Percentiles rank a stretch among this genome's conserved stretches.
Evolutionary conservation across 2,888 invertebrate genomes (phyloP).

Genomic region (Harpalus rubripes): DNA sequence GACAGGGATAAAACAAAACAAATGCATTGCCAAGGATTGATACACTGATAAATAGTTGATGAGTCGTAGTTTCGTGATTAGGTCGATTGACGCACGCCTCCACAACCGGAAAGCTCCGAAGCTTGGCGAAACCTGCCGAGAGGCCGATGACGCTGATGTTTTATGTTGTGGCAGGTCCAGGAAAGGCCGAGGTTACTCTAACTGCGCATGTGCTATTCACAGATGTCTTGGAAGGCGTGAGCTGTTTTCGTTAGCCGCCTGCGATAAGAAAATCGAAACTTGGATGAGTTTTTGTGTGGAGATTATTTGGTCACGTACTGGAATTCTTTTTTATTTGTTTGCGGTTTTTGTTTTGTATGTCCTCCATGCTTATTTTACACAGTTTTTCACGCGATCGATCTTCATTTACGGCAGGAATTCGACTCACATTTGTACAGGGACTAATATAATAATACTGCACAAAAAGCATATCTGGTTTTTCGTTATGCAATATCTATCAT

Average conservation of each 20-base stretch:
- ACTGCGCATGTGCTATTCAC: conserved; percentile 32
- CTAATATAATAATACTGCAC: too few relatives aligned
- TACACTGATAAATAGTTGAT: conserved; percentile 6
- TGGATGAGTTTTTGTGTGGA: conserved; percentile 34
- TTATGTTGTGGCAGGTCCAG: conserved; percentile 56
- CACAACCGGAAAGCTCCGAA: conserved; percentile 2
- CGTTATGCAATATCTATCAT: too few relatives aligned
- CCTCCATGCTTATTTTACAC: background rate
- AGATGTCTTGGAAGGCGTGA: conserved; percentile 48
- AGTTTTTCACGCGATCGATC: conserved; percentile 6
- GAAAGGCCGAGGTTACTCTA: conserved; percentile 54
- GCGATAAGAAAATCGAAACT: conserved; percentile 57
- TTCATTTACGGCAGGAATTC: background rate
- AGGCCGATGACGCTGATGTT: conserved; percentile 2
- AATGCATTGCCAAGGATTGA: background rate
- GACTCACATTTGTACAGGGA: too few relatives aligned
- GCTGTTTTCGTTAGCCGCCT: conserved; percentile 33
- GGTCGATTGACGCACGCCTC: conserved; percentile 30
- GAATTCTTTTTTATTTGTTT: conserved; percentile 43
- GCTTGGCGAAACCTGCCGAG: background rate
- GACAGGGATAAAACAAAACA: conserved; percentile 18
- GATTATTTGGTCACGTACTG: conserved; percentile 47
- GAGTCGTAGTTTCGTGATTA: conserved; percentile 23
- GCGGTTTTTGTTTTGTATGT: conserved; percentile 27
- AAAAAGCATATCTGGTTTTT: too few relatives aligned